A percentile compares a stretch with the other conserved stretches of the same genome.
Conservation (phyloP, 1,140 invertebrate species). For the Hormaphis cornu region DNA sequence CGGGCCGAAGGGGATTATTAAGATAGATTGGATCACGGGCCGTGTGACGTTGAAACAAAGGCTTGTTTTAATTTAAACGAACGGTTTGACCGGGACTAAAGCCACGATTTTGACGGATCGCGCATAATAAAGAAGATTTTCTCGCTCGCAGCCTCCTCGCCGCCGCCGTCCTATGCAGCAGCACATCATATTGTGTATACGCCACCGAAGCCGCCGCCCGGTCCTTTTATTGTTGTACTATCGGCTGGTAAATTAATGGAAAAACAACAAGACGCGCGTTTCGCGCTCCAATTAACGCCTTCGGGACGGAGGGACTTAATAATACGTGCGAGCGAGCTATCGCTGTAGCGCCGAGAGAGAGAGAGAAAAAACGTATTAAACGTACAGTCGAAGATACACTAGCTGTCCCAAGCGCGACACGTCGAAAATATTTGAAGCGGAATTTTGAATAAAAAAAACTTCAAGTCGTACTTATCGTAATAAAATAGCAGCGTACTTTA, state of each 20-base stretch:
- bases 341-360: background rate
- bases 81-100: slow-evolving; percentile 29
- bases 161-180: background rate
- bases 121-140: slow-evolving; percentile 31
- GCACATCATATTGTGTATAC: background rate
- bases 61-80: slow-evolving; percentile 30
- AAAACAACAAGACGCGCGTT: slow-evolving; percentile 24
- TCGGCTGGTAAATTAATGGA: slow-evolving; percentile 29
- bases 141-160: background rate
- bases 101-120: slow-evolving; percentile 31
- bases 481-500: too few species aligned
- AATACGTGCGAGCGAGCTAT: background rate
- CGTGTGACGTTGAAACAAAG: slow-evolving; percentile 30
- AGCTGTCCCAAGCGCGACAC: too few species aligned
- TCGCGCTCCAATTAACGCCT: slow-evolving; percentile 27
- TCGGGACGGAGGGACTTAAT: slow-evolving; percentile 20
- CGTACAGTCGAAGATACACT: too few species aligned
- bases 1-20: slow-evolving; percentile 24
- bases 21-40: slow-evolving; percentile 28
- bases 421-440: too few species aligned
- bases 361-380: too few species aligned
- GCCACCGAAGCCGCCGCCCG: background rate
- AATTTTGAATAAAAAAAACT: too few species aligned
- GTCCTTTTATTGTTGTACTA: slow-evolving; percentile 23
- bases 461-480: too few species aligned